Evolutionary conservation across 2,888 invertebrate genomes (phyloP).

Genomic region (Bibio marci): DNA sequence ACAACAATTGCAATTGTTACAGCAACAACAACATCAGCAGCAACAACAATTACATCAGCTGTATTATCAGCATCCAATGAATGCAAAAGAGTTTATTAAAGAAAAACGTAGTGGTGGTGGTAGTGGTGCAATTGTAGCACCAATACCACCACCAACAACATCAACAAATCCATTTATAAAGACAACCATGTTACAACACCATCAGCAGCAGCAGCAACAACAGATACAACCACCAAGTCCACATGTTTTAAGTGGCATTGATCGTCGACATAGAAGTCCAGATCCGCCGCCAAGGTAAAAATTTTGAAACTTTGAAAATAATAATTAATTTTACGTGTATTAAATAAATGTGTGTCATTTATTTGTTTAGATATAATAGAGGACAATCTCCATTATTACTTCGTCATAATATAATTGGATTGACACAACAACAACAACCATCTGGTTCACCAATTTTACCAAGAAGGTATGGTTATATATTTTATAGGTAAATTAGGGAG

Average conservation of each 20-base stretch:
- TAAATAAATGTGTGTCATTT: neutral
- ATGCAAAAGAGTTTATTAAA: no score
- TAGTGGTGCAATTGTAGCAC: neutral
- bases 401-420: constrained; percentile 39
- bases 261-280: constrained; percentile 36
- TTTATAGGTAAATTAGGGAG: no score
- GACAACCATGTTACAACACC: no score
- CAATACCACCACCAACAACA: constrained; percentile 4
- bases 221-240: constrained; percentile 15
- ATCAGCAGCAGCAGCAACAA: constrained; percentile 12
- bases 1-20: constrained; percentile 5
- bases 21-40: constrained; percentile 6
- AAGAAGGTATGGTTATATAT: constrained; percentile 34
- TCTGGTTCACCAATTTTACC: constrained; percentile 35
- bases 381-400: constrained; percentile 36
- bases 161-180: constrained; percentile 3
- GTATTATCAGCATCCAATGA: neutral
- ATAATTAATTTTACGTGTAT: neutral
- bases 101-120: no score
- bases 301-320: constrained; percentile 13
- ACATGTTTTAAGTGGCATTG: constrained; percentile 18
- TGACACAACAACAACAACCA: constrained; percentile 21
- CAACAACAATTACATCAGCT: neutral
- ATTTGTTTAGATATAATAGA: constrained; percentile 21
- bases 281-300: constrained; percentile 37